phyloP scores from a whole-genome alignment of 2,888 invertebrate species.

The Drosophila melanosoma region DNA sequence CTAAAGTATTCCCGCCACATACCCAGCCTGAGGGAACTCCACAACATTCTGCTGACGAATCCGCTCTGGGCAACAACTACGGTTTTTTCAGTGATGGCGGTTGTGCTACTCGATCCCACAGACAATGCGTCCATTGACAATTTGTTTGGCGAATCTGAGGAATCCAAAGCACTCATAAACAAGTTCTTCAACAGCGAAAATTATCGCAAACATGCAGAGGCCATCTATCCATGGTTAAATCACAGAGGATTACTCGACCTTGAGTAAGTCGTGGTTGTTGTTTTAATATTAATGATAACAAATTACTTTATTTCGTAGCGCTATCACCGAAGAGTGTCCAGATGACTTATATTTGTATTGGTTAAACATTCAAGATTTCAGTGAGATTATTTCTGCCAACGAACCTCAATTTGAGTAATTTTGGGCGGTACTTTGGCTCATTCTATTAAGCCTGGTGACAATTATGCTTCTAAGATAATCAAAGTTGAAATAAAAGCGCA shows the following conservation, averaged over 20 bases:
- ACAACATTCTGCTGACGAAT: constrained; percentile 26
- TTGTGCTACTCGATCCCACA: constrained; percentile 67
- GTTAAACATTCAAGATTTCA: constrained; percentile 48
- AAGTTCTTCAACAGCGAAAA: constrained; percentile 48
- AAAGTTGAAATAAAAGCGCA: constrained; percentile 63
- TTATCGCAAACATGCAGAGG: constrained; percentile 64
- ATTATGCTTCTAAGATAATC: constrained; percentile 62
- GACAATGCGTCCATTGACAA: constrained; percentile 61
- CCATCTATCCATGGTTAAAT: constrained; percentile 71
- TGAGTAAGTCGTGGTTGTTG: too few species aligned
- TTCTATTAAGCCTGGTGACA: constrained; percentile 67
- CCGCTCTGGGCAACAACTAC: constrained; percentile 44
- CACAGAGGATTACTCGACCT: constrained; percentile 63
- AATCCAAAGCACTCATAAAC: constrained; percentile 39
- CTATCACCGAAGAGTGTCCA: neutral
- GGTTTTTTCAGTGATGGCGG: constrained; percentile 41
- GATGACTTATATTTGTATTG: constrained; percentile 26
- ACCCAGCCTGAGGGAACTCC: constrained; percentile 59
- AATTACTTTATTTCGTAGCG: constrained; percentile 2
- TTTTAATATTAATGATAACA: too few species aligned
- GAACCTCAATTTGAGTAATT: constrained; percentile 50
- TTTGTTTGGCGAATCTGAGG: constrained; percentile 38
- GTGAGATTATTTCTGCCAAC: constrained; percentile 23
- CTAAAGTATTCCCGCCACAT: constrained; percentile 66
- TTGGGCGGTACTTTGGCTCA: constrained; percentile 17